Percentiles rank a stretch among this genome's conserved stretches.
Conservation (phyloP, 2,888 invertebrate species). For the Drosophila nr. medialis region DNA sequence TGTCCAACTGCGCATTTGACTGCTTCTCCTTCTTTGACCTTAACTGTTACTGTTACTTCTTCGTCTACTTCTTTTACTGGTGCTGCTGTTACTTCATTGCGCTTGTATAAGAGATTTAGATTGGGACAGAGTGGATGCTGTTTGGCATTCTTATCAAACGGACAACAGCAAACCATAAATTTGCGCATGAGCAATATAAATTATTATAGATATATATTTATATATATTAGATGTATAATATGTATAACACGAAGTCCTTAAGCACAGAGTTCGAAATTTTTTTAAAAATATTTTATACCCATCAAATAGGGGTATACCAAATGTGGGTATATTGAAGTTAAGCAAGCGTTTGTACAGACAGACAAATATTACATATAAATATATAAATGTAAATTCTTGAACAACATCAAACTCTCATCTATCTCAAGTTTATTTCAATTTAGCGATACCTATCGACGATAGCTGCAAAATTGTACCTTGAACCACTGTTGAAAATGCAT, state of each 20-base stretch:
- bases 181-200: conserved; percentile 54
- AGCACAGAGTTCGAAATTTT: not conserved
- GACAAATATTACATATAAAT: not conserved
- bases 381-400: not conserved
- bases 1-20: conserved; percentile 19
- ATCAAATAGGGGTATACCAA: not conserved
- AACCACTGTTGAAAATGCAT: not conserved
- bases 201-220: not conserved
- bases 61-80: not conserved
- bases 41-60: not conserved
- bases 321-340: not conserved
- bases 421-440: not conserved
- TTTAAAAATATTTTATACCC: not conserved
- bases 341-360: not conserved
- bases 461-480: not conserved
- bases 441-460: not conserved
- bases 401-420: not conserved
- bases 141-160: conserved; percentile 40
- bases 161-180: conserved; percentile 41
- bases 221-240: not conserved
- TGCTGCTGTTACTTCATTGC: not conserved
- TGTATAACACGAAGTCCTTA: not conserved
- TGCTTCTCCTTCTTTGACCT: not conserved
- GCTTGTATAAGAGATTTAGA: conserved; percentile 50
- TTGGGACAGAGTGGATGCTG: conserved; percentile 13